Base-by-base conservation (phyloP, 2,888 invertebrate species). In the Therioaphis trifolii region DNA sequence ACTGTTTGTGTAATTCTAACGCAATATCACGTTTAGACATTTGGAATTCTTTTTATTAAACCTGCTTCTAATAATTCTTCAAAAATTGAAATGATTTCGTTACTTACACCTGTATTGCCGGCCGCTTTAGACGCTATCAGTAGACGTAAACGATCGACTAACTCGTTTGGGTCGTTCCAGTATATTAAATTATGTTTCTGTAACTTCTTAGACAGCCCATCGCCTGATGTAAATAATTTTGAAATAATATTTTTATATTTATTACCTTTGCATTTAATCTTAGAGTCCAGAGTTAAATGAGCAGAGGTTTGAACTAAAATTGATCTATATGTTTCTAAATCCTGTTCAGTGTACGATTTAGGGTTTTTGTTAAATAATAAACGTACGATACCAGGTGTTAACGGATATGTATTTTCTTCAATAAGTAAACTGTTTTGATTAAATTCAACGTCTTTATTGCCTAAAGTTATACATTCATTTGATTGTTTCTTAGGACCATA, bases 141-240 rank as follows among this genome's bases (percentile, higher is more conserved):
- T 27, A 82, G 27, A 15, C 35, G 21, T 18, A 82, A 18, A 2
- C 82, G 0, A 2, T 43, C 88, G 85, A 72, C 61, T 15, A 72
- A 18, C 24, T 80, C 58, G 2, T 80, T 80, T 1, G 80, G 80
- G 14, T 71, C 18, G 24, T 80, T 18, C 68, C 68, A 80, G 12
- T 46, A 80, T 1, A 75, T 61, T 61, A 71, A 71, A 18, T 71
- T 27, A 18, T 46, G 11, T 49, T 71, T 71, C 18, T 27, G 43
- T 40, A 61, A 40, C 43, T n/a, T 27, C 68, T 40, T 74, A n/a
- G 2, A 55, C 11, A 74, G n/a, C 0, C 15, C 43, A 2, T 15
- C 43, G 4, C 61, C 61, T 3, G 24, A 24, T 1, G 18, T 18
- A 61, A 75, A 75, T 43, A 75, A 75, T 24, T 61, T 61, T 15